phyloP scores from a whole-genome alignment of 2,797 vertebrate species.

The Centropyge bicolor region DNA sequence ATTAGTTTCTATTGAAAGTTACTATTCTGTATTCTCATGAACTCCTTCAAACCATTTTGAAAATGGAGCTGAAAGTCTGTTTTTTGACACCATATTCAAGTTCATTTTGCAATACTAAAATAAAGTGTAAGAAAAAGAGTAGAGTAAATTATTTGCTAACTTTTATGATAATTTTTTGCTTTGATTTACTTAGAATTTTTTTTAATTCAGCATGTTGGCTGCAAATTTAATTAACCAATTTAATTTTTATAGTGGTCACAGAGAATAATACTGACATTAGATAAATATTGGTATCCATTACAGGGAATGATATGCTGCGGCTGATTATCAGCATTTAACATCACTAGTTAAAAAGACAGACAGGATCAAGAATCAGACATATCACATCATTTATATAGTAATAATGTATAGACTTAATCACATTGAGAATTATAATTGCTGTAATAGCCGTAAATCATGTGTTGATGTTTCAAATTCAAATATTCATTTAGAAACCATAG shows the following conservation, averaged over 20 bases:
- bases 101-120: too few relatives aligned
- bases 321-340: not conserved
- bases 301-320: not conserved
- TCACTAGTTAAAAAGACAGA: not conserved
- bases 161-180: too few relatives aligned
- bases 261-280: too few relatives aligned
- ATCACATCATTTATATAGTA: not conserved
- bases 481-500: not conserved
- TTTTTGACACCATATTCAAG: too few relatives aligned
- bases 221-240: not conserved
- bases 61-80: too few relatives aligned
- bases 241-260: too few relatives aligned
- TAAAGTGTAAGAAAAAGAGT: too few relatives aligned
- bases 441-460: not conserved
- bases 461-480: not conserved
- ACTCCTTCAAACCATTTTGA: too few relatives aligned
- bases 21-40: too few relatives aligned
- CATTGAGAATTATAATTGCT: not conserved
- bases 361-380: not conserved
- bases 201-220: not conserved
- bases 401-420: not conserved
- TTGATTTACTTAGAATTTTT: not conserved
- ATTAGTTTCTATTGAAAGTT: too few relatives aligned
- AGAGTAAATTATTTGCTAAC: not conserved
- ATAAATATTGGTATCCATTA: too few relatives aligned